Conservation (phyloP, 2,113 vertebrate genomes). For the Centropristis striata region DNA sequence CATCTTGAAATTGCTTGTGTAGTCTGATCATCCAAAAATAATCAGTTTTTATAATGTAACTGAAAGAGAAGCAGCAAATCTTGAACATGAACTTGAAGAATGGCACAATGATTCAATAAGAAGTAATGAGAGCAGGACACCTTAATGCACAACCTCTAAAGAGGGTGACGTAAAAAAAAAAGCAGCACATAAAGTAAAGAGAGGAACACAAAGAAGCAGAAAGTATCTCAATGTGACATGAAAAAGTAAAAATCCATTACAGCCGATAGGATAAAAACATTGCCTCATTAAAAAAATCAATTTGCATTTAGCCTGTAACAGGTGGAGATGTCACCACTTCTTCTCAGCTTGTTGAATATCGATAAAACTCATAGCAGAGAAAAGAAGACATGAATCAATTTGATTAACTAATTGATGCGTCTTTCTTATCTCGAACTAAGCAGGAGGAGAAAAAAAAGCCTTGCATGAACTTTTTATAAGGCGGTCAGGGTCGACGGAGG, state of each 20-base stretch:
- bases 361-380: conserved; percentile 20
- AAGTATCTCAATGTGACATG: not conserved
- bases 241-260: conserved; percentile 4
- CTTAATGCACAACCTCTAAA: not conserved
- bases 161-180: not conserved
- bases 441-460: not conserved
- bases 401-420: conserved; percentile 30
- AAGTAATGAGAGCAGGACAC: not conserved
- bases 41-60: not conserved
- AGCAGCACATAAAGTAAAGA: not conserved
- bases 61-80: not conserved
- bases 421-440: not conserved
- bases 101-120: not conserved
- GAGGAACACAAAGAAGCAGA: not conserved
- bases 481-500: not conserved
- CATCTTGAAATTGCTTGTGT: not conserved
- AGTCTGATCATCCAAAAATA: not conserved
- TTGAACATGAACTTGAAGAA: not conserved
- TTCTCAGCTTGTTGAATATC: conserved; percentile 14
- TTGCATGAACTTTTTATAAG: not conserved
- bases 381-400: conserved; percentile 17
- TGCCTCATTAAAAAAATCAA: conserved; percentile 16
- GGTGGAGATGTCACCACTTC: not conserved
- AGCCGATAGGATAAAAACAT: conserved; percentile 15
- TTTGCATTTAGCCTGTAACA: conserved; percentile 12